A percentile compares a stretch with the other conserved stretches of the same genome.
phyloP scores from a whole-genome alignment of 2,113 vertebrate genomes.

The Carettochelys insculpta region DNA sequence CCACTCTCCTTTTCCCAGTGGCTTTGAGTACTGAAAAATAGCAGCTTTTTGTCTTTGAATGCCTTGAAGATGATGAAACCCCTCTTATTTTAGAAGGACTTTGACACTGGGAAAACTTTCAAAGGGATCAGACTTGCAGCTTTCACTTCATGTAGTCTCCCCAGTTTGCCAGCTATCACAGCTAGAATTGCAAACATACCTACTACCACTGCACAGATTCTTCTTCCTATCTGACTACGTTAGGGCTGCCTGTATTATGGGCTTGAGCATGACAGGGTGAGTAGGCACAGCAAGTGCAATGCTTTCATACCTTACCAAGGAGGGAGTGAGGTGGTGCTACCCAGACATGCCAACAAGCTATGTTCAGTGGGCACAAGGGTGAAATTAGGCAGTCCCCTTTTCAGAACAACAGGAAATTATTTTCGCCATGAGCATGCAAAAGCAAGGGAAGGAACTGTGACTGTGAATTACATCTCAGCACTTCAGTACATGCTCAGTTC shows the following conservation, averaged over 20 bases:
- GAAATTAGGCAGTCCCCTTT: not conserved
- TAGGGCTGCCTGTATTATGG: fast-evolving
- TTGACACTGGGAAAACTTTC: not conserved
- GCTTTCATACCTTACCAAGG: not conserved
- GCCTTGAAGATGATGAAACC: not conserved
- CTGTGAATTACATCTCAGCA: no score
- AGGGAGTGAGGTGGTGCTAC: not conserved
- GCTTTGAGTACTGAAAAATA: conserved; percentile 36
- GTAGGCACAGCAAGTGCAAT: not conserved
- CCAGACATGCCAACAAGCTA: not conserved
- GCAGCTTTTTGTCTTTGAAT: conserved; percentile 5
- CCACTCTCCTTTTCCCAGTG: not conserved
- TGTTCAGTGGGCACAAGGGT: not conserved
- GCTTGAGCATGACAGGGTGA: not conserved
- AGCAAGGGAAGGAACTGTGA: not conserved
- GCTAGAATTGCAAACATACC: not conserved
- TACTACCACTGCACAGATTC: not conserved
- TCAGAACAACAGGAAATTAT: not conserved
- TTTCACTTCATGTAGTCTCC: not conserved
- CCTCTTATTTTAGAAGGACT: not conserved
- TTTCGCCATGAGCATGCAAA: not conserved
- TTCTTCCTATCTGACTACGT: not conserved
- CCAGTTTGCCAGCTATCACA: not conserved
- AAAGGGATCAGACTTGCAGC: not conserved
- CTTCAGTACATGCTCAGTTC: no score